Evolutionary conservation across 2,113 vertebrate species (phyloP).

Genomic region (Malaclemys terrapin): DNA sequence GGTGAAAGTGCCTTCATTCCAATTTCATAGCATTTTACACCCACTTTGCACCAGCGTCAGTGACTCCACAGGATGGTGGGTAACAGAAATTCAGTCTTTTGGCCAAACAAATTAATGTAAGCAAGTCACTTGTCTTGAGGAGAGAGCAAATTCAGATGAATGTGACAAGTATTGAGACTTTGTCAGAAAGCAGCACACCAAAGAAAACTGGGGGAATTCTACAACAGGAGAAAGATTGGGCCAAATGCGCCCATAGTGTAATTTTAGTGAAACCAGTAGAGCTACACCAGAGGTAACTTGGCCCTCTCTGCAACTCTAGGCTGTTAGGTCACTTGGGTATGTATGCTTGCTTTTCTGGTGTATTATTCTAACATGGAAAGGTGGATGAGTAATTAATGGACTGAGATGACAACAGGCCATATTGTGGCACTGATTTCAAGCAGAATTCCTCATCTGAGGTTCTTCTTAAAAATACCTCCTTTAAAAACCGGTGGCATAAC

Average conservation of each 20-base stretch:
- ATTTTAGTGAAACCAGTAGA: neutral
- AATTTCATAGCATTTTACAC: neutral
- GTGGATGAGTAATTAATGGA: constrained; percentile 38
- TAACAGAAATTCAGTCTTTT: neutral
- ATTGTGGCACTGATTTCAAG: constrained; percentile 30
- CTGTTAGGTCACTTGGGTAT: neutral
- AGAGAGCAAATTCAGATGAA: neutral
- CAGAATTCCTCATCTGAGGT: neutral
- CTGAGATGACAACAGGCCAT: constrained; percentile 4
- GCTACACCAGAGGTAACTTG: neutral
- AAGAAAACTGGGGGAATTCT: neutral
- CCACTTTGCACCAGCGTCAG: neutral
- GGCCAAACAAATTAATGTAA: neutral
- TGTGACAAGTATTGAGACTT: constrained; percentile 44
- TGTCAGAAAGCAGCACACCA: constrained; percentile 40
- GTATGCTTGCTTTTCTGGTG: neutral
- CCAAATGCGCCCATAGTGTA: neutral
- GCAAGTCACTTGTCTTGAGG: neutral
- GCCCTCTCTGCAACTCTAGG: neutral
- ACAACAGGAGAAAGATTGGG: neutral
- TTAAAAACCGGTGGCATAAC: neutral
- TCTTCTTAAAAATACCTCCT: neutral
- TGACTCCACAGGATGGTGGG: neutral
- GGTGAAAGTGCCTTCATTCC: neutral
- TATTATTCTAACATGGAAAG: constrained; percentile 24